phyloP scores from a whole-genome alignment of 2,888 invertebrate genomes.

The Sepiola atlantica region DNA sequence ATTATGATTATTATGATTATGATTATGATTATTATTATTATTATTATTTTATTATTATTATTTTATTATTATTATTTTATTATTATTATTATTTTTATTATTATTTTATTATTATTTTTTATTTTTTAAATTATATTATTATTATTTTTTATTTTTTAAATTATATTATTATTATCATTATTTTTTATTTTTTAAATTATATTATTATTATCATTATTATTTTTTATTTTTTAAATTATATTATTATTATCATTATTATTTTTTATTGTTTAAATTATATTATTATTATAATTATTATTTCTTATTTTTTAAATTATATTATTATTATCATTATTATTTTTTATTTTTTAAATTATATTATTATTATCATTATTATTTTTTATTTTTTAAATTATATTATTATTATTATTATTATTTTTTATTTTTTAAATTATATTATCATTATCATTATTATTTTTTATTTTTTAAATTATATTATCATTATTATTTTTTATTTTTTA shows the following conservation, averaged over 20 bases:
- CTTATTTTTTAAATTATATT: neutral
- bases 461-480: neutral
- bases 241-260: neutral
- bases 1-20: neutral
- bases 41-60: too few species aligned
- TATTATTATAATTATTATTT: neutral
- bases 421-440: neutral
- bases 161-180: neutral
- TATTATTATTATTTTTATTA: neutral
- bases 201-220: neutral
- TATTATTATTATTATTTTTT: neutral
- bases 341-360: neutral
- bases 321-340: neutral
- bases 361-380: neutral
- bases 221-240: neutral
- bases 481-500: neutral
- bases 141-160: neutral
- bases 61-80: too few species aligned
- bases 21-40: neutral
- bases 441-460: neutral
- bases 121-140: neutral
- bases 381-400: neutral
- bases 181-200: neutral
- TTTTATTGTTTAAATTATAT: neutral
- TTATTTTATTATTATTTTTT: neutral